Evolutionary conservation across 1,140 invertebrate species (phyloP).

Genomic region (Diorhabda sublineata): DNA sequence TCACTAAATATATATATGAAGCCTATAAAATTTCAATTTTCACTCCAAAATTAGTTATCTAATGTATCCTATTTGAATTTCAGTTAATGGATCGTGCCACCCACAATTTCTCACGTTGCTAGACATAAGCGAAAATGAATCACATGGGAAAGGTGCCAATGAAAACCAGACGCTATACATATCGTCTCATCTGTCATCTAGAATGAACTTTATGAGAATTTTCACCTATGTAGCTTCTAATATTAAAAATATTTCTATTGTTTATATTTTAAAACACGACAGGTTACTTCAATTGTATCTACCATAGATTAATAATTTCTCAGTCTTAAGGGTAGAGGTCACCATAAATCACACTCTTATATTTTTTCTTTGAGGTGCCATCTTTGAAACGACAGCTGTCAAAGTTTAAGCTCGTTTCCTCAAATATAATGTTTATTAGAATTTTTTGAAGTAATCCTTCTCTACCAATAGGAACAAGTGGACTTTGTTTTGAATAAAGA

Average conservation of each 20-base stretch:
- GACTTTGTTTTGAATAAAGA: too few relatives aligned
- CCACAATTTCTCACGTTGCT: neutral
- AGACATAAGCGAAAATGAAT: constrained; percentile 2
- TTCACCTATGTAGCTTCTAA: neutral
- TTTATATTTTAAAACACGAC: neutral
- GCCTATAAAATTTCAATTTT: neutral
- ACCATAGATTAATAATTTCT: too few relatives aligned
- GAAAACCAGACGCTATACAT: neutral
- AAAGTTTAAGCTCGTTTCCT: too few relatives aligned
- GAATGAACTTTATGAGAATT: neutral
- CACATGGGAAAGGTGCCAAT: neutral
- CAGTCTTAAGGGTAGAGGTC: too few relatives aligned
- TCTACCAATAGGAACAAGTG: too few relatives aligned
- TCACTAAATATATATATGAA: too few relatives aligned
- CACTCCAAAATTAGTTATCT: neutral
- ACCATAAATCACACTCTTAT: too few relatives aligned
- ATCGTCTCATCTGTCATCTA: neutral
- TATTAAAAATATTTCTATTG: neutral
- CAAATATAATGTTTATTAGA: too few relatives aligned
- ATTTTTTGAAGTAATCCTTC: too few relatives aligned
- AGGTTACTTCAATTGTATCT: too few relatives aligned
- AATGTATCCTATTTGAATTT: neutral
- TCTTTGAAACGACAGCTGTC: too few relatives aligned
- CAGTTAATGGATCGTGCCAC: neutral
- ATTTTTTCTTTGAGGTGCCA: too few relatives aligned